Evolutionary conservation across 2,113 vertebrate genomes (phyloP).

Genomic region (Perca fluviatilis): DNA sequence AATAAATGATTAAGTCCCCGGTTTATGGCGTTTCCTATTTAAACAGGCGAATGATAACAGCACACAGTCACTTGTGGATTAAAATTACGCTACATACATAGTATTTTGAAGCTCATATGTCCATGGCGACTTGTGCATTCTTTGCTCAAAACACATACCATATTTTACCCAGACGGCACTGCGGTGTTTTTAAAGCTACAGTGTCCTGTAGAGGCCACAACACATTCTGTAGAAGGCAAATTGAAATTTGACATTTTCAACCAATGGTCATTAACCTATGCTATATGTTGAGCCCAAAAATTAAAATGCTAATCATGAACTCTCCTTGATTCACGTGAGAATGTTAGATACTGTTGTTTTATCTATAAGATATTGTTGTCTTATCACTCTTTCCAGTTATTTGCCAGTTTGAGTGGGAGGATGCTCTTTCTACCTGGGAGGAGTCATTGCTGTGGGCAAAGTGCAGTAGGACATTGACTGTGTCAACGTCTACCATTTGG

Average conservation of each 20-base stretch:
- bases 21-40: neutral
- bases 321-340: neutral
- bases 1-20: neutral
- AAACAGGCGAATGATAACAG: neutral
- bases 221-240: rapidly evolving
- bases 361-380: neutral
- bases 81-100: neutral
- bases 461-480: neutral
- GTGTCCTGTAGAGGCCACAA: constrained; percentile 36
- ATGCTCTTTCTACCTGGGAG: constrained; percentile 33
- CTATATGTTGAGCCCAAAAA: neutral
- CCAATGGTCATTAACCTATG: neutral
- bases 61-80: neutral
- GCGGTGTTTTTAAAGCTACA: constrained; percentile 50
- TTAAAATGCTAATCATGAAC: neutral
- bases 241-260: neutral
- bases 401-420: neutral
- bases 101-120: constrained; percentile 1
- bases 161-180: constrained; percentile 61
- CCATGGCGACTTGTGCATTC: constrained; percentile 15
- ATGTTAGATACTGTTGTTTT: neutral
- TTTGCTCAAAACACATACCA: constrained; percentile 55
- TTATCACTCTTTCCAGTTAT: neutral
- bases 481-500: neutral
- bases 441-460: constrained; percentile 17